These are phyloP conservation scores for Argynnis bischoffii DNA, from an alignment of 2,888 invertebrate species.

Conservation along the genomic window DNA sequence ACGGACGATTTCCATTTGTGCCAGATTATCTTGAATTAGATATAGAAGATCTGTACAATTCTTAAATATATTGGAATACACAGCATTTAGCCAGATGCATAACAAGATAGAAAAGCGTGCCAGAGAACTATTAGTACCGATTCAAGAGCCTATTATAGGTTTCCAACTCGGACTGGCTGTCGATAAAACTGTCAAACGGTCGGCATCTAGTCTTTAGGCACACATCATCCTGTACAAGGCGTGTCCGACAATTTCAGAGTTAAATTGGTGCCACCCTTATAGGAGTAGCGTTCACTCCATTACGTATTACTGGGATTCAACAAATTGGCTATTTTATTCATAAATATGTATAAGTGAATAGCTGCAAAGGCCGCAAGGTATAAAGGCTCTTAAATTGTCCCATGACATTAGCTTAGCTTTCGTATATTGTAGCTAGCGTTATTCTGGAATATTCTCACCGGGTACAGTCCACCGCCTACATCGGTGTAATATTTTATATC, in stretches of 20 bases:
- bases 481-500: neutral
- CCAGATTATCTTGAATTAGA: neutral
- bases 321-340: conserved; percentile 64
- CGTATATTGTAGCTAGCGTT: conserved; percentile 28
- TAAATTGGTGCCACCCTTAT: conserved; percentile 60
- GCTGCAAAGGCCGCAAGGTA: conserved; percentile 62
- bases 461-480: neutral
- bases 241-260: conserved; percentile 53
- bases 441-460: conserved; percentile 4
- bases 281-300: conserved; percentile 41
- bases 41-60: neutral
- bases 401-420: conserved; percentile 46
- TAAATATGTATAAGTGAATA: conserved; percentile 69
- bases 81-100: conserved; percentile 10
- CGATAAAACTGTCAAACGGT: conserved; percentile 39
- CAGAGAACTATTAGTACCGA: conserved; percentile 33
- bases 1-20: neutral
- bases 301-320: conserved; percentile 26
- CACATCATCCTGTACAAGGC: conserved; percentile 47
- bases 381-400: conserved; percentile 69
- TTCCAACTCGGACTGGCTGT: conserved; percentile 20
- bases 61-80: neutral
- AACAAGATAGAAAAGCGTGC: conserved; percentile 36
- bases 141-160: conserved; percentile 32
- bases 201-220: conserved; percentile 31